phyloP scores from a whole-genome alignment of 23 tunicate species.

The Halocynthia roretzi region DNA sequence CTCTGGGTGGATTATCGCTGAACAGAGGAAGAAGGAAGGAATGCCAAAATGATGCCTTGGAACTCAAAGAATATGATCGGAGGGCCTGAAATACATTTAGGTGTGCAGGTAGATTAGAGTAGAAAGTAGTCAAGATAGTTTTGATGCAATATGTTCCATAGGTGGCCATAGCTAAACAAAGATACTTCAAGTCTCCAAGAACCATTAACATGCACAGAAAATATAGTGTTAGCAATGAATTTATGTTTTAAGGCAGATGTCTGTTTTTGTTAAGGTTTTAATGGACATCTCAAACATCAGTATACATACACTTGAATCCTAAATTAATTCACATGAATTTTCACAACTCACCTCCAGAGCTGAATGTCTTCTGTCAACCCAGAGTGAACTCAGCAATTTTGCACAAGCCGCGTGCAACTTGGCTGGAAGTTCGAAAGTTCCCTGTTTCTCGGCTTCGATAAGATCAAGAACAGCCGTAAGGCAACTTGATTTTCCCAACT shows the following conservation, averaged over 20 bases:
- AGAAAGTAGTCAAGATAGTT: too few relatives aligned
- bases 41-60: conserved; percentile 59
- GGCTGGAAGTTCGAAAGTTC: conserved; percentile 45
- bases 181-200: background rate
- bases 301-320: background rate
- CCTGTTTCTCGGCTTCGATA: conserved; percentile 42
- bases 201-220: background rate
- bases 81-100: conserved; percentile 27
- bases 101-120: too few relatives aligned
- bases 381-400: conserved; percentile 60
- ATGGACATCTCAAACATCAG: too few relatives aligned
- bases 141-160: too few relatives aligned
- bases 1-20: conserved; percentile 81
- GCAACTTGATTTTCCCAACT: conserved; percentile 74
- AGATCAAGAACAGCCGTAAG: conserved; percentile 51
- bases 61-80: conserved; percentile 10
- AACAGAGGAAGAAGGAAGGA: conserved; percentile 71
- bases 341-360: conserved; percentile 42
- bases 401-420: conserved; percentile 68
- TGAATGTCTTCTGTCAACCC: conserved; percentile 76
- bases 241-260: too few relatives aligned
- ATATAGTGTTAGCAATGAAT: background rate
- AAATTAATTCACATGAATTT: background rate
- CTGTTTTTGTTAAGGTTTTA: too few relatives aligned
- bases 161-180: background rate